Evolutionary conservation across 2,113 vertebrate genomes (phyloP).

Genomic region (Callipepla californica): DNA sequence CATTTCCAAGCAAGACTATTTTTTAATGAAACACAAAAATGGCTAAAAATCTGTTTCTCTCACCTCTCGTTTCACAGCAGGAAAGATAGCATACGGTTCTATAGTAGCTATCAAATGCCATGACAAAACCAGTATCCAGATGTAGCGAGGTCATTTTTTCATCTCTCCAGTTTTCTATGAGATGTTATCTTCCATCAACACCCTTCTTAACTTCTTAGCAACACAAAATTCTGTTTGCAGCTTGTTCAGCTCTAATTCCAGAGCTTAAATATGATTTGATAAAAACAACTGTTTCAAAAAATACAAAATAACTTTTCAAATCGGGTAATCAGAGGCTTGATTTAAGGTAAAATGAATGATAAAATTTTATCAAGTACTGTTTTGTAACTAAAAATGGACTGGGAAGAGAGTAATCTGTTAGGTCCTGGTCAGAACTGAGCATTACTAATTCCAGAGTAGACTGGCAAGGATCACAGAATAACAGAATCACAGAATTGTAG

Average conservation of each 20-base stretch:
- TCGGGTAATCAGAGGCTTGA: background rate
- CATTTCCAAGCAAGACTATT: background rate
- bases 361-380: background rate
- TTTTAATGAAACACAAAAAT: slow-evolving; percentile 18
- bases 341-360: background rate
- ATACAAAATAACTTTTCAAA: background rate
- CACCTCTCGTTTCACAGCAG: background rate
- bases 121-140: background rate
- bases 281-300: slow-evolving; percentile 17
- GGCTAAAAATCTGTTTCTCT: background rate
- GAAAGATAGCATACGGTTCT: background rate
- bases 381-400: background rate
- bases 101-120: background rate
- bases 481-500: no score
- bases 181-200: background rate
- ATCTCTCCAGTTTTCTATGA: background rate
- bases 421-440: background rate
- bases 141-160: background rate
- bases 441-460: background rate
- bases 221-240: background rate
- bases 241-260: background rate
- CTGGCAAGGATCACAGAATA: background rate
- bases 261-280: background rate
- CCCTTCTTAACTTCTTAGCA: slow-evolving; percentile 3
- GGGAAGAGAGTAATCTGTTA: background rate